phyloP scores from a whole-genome alignment of 2,888 invertebrate species.

The Neoscelio sp. region DNA sequence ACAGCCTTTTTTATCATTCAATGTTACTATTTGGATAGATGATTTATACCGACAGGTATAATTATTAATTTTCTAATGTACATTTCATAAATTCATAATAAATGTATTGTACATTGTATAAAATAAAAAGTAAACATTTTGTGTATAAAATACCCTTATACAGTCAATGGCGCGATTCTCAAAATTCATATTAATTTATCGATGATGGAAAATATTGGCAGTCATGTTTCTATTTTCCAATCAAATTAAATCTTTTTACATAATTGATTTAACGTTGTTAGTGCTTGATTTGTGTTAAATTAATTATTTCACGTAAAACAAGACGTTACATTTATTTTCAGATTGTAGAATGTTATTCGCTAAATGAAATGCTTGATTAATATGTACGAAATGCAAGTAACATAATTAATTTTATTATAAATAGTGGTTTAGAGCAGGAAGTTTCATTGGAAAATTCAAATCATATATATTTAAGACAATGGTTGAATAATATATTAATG shows the following conservation, averaged over 20 bases:
- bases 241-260: not conserved
- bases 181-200: slow-evolving; percentile 28
- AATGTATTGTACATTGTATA: slow-evolving; percentile 5
- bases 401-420: slow-evolving; percentile 10
- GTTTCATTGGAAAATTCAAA: slow-evolving; percentile 2
- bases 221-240: not conserved
- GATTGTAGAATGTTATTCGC: slow-evolving; percentile 11
- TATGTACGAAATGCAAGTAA: not conserved
- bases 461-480: not conserved
- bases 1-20: no score
- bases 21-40: no score
- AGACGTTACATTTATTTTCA: slow-evolving; percentile 9
- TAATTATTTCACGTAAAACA: slow-evolving; percentile 4
- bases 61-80: slow-evolving; percentile 19
- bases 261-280: slow-evolving; percentile 1
- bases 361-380: slow-evolving; percentile 25
- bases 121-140: slow-evolving; percentile 3
- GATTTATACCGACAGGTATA: slow-evolving; percentile 5
- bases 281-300: slow-evolving; percentile 10
- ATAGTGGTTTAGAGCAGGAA: slow-evolving; percentile 22
- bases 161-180: slow-evolving; percentile 22
- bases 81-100: slow-evolving; percentile 25
- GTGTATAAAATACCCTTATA: slow-evolving; percentile 10
- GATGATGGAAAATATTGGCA: not conserved
- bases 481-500: slow-evolving; percentile 30